Base-by-base conservation (phyloP, 2,113 vertebrate genomes). In the Chitala chitala region DNA sequence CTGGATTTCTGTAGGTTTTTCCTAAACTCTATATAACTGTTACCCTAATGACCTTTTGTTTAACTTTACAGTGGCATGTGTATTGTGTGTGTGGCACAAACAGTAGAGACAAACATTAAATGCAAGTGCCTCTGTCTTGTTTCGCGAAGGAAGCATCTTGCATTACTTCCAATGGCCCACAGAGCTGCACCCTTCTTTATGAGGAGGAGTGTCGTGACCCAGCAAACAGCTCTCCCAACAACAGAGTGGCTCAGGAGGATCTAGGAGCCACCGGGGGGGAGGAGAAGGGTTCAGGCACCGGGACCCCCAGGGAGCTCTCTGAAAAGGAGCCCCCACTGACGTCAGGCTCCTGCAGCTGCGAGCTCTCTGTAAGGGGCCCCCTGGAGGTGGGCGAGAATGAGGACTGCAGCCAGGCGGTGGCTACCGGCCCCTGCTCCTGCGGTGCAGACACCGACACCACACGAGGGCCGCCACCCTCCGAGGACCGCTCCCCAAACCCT, bases 351-450 rank as follows among this genome's bases (percentile, higher is more conserved):
- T 92, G 90, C 71, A 87, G 85, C 69, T 84, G 90, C 0, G 0
- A 81, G 33, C 78, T 90, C 0, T 89, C 90, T 0, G 84, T 94
- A 77, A 88, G 84, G 0, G 92, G 95, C 78, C 96, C 96, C 0
- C 69, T 97, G 84, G 93, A 96, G 79, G 88, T 95, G 0, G 94
- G 94, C 13, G 96, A 98, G 78, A 95, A 96, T 0, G 96, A 95
- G 80, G 95, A 94, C 71, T 88, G 96, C 70, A 94, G 93, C 83
- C 93, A 94, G 81, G 92, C 92, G 61, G 94, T 98, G 26, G 83
- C 82, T 79, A 83, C 88, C 0, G 83, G 75, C 22, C 81, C 75
- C 55, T 90, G 88, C 80, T 88, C 82, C 0, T 91, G 91, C 12
- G 80, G 88, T 29, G 78, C 82, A 9, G 71, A 76, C 1, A 58